phyloP scores from a whole-genome alignment of 1,140 invertebrate species.

The Brachionus calyciflorus region DNA sequence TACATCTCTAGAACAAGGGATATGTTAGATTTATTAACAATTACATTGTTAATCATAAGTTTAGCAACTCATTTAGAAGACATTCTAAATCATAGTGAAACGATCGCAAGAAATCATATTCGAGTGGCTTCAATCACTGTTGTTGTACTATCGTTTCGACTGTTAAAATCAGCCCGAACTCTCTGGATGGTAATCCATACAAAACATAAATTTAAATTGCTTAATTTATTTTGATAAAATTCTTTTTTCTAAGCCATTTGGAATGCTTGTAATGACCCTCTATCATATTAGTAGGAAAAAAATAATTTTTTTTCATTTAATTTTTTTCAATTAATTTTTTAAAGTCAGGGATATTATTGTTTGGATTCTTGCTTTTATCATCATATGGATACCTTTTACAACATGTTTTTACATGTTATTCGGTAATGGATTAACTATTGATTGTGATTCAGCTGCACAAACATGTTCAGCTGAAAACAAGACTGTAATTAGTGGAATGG shows the following conservation, averaged over 20 bases:
- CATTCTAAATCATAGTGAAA: constrained; percentile 25
- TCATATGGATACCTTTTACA: constrained; percentile 26
- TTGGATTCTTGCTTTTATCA: not conserved
- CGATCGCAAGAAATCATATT: constrained; percentile 20
- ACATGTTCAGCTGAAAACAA: not conserved
- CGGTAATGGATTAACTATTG: not conserved
- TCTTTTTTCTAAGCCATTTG: not conserved
- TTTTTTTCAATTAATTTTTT: not conserved
- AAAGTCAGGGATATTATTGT: not conserved
- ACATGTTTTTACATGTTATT: constrained; percentile 17
- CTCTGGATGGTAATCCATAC: not conserved
- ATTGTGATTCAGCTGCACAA: not conserved
- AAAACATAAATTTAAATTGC: no score
- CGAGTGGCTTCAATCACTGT: not conserved
- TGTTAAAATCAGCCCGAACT: not conserved
- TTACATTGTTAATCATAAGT: not conserved
- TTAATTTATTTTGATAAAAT: no score
- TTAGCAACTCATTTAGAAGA: constrained; percentile 1
- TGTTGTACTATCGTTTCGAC: not conserved
- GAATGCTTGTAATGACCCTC: not conserved
- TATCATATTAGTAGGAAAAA: not conserved
- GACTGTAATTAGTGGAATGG: not conserved
- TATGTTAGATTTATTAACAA: not conserved
- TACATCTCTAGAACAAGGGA: not conserved
- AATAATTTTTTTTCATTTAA: not conserved